Percentiles rank a stretch among this genome's conserved stretches.
Conservation (phyloP, 2,888 invertebrate genomes). For the Synergus itoensis region DNA sequence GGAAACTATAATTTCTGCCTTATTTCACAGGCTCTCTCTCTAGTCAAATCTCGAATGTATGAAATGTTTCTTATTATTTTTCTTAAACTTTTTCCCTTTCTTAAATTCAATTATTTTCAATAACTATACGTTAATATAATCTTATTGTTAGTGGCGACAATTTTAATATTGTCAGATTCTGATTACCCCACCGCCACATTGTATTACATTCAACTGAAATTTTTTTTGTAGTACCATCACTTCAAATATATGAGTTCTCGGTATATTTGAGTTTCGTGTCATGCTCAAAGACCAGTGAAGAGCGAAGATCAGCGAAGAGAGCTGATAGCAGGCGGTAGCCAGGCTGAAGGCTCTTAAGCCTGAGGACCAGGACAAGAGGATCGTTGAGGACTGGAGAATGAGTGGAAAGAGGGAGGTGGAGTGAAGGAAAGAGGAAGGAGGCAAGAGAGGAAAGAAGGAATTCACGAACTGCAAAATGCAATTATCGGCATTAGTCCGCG, state of each 20-base stretch:
- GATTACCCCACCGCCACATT: no score
- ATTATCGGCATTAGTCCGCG: slow-evolving; percentile 77
- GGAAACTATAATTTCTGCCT: slow-evolving; percentile 6
- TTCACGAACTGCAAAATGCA: slow-evolving; percentile 77
- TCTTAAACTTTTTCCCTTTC: no score
- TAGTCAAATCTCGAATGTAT: no score
- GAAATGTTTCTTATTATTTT: no score
- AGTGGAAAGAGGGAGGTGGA: slow-evolving; percentile 48
- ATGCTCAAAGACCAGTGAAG: slow-evolving; percentile 54
- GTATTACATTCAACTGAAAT: no score
- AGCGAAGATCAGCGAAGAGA: slow-evolving; percentile 39
- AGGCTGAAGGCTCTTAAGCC: slow-evolving; percentile 47
- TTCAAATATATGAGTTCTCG: neutral
- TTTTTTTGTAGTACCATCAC: no score
- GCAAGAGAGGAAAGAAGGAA: slow-evolving; percentile 70
- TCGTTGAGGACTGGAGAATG: slow-evolving; percentile 45
- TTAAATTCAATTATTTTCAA: no score
- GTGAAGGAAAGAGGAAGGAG: slow-evolving; percentile 57
- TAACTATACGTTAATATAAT: no score
- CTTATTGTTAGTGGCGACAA: no score
- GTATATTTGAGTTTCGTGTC: slow-evolving; percentile 57
- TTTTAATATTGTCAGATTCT: no score
- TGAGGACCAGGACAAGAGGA: slow-evolving; percentile 50
- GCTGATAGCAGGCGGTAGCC: slow-evolving; percentile 47
- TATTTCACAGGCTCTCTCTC: neutral